These are phyloP conservation scores for Trichonephila inaurata DNA, from an alignment of 1,140 invertebrate species.

Conservation along the genomic window DNA sequence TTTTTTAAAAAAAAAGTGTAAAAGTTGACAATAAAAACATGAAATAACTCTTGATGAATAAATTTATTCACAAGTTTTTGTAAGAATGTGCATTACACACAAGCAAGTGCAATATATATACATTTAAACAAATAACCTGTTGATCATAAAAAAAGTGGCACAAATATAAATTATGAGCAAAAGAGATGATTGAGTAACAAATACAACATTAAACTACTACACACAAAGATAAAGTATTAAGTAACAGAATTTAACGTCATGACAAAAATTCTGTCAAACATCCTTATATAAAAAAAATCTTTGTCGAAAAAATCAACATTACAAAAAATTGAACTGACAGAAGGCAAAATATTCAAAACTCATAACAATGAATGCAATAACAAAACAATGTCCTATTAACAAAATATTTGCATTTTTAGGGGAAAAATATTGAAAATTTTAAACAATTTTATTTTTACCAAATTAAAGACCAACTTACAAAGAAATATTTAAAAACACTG, in stretches of 20 bases:
- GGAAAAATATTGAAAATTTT: too few relatives aligned
- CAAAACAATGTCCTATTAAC: too few relatives aligned
- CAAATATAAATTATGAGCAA: constrained; percentile 27
- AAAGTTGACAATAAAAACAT: background rate
- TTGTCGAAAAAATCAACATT: too few relatives aligned
- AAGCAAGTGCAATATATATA: background rate
- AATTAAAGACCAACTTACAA: too few relatives aligned
- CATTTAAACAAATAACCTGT: background rate
- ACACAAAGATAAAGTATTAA: background rate
- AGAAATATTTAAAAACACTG: too few relatives aligned
- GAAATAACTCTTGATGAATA: background rate
- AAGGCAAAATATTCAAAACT: too few relatives aligned
- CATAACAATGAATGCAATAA: too few relatives aligned
- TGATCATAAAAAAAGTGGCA: constrained; percentile 13
- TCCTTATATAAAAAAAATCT: too few relatives aligned
- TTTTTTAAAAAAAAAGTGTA: background rate
- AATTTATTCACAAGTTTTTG: constrained; percentile 9
- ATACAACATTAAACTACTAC: background rate
- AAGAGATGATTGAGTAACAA: background rate
- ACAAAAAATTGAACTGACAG: too few relatives aligned
- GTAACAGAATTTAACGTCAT: background rate
- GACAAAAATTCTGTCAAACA: too few relatives aligned
- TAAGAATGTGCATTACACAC: constrained; percentile 19
- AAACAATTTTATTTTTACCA: too few relatives aligned
- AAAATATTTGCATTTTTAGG: too few relatives aligned